Evolutionary conservation across 35 echinoderm and acorn worm genomes (phyloP).

Genomic region (Apostichopus japonicus): DNA sequence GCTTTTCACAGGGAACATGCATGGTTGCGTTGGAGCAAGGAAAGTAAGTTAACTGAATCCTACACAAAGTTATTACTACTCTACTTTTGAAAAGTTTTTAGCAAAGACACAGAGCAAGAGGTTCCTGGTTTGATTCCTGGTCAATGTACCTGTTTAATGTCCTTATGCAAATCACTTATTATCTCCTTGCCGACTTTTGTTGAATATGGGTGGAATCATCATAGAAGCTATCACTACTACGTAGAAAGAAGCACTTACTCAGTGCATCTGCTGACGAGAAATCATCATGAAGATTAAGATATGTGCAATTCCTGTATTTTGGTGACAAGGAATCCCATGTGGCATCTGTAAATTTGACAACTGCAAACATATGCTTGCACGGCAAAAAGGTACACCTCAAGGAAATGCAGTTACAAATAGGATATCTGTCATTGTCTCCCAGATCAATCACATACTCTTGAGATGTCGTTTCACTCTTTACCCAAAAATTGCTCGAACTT

Average conservation of each 20-base stretch:
- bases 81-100: too few relatives aligned
- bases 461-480: neutral
- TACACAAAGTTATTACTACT: too few relatives aligned
- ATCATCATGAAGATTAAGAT: neutral
- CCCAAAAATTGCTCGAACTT: neutral
- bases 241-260: neutral
- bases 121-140: too few relatives aligned
- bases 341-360: neutral
- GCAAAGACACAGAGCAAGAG: too few relatives aligned
- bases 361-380: constrained; percentile 15
- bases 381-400: neutral
- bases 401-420: neutral
- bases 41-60: too few relatives aligned
- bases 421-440: neutral
- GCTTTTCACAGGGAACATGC: too few relatives aligned
- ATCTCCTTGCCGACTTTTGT: neutral
- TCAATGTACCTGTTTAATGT: too few relatives aligned
- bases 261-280: neutral
- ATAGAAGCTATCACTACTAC: too few relatives aligned
- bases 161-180: too few relatives aligned
- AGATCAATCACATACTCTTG: neutral
- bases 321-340: constrained; percentile 18
- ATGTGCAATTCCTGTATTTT: neutral
- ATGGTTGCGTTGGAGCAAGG: too few relatives aligned
- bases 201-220: neutral